Evolutionary conservation across 2,113 vertebrate genomes (phyloP).

Genomic region (Ascaphus truei): DNA sequence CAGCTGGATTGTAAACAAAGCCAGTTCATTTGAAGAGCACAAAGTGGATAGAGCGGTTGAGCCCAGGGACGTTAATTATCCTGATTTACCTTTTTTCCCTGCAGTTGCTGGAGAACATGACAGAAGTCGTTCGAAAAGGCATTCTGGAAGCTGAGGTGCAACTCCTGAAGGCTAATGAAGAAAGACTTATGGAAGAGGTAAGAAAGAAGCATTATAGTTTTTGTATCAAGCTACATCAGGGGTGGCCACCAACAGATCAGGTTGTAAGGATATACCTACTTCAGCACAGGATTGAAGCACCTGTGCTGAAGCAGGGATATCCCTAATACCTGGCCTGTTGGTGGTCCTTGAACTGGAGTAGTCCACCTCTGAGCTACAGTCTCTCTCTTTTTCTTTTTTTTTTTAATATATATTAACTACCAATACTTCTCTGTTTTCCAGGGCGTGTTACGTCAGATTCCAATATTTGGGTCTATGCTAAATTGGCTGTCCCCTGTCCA

Average conservation of each 20-base stretch:
- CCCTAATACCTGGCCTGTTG: too few relatives aligned
- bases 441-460: constrained; percentile 92
- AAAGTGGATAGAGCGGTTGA: not conserved
- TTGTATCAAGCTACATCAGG: too few relatives aligned
- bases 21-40: not conserved
- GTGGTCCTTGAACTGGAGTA: too few relatives aligned
- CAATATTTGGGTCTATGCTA: constrained; percentile 85
- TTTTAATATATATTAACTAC: too few relatives aligned
- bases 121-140: constrained; percentile 90
- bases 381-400: not conserved
- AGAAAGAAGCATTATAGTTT: too few relatives aligned
- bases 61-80: not conserved
- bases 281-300: too few relatives aligned
- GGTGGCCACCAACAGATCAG: too few relatives aligned
- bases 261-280: too few relatives aligned
- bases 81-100: constrained; percentile 21
- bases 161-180: constrained; percentile 84
- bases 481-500: constrained; percentile 96
- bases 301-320: too few relatives aligned
- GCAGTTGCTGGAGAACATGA: constrained; percentile 96
- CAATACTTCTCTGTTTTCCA: constrained; percentile 47
- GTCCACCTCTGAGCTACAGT: not conserved
- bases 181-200: constrained; percentile 91
- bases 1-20: not conserved
- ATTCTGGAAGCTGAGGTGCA: constrained; percentile 90